Conservation (phyloP, 2,797 vertebrate species). For the Chrysocyon brachyurus region DNA sequence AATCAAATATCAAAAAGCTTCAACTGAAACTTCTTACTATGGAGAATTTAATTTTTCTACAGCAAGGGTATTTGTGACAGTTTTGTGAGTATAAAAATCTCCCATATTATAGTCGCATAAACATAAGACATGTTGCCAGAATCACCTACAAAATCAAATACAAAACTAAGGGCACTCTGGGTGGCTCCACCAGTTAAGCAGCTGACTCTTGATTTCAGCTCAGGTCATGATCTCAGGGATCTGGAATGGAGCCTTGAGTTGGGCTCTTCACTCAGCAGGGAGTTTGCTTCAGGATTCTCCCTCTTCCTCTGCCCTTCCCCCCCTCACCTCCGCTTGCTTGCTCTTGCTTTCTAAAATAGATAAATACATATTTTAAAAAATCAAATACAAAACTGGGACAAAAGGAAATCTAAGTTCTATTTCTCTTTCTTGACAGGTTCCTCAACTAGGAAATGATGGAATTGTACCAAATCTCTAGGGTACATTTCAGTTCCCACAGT, state of each 20-base stretch:
- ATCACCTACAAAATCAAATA: constrained; percentile 34
- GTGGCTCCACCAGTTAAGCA: neutral
- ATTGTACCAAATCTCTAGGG: neutral
- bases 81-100: constrained; percentile 2
- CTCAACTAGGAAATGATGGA: constrained; percentile 26
- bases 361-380: neutral
- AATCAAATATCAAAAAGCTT: constrained; percentile 32
- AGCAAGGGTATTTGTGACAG: neutral
- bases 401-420: constrained; percentile 29
- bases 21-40: neutral
- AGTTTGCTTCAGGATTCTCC: neutral
- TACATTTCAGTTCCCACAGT: neutral
- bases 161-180: neutral
- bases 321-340: neutral
- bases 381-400: neutral
- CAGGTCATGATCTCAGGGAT: neutral
- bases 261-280: neutral
- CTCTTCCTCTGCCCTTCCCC: neutral
- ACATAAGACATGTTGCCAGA: neutral
- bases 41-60: constrained; percentile 48
- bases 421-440: constrained; percentile 41
- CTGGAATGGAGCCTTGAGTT: neutral
- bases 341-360: neutral
- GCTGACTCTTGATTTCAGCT: neutral
- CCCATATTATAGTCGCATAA: neutral